Evolutionary conservation across 2,113 vertebrate species (phyloP).

Genomic region (Globicephala melas): DNA sequence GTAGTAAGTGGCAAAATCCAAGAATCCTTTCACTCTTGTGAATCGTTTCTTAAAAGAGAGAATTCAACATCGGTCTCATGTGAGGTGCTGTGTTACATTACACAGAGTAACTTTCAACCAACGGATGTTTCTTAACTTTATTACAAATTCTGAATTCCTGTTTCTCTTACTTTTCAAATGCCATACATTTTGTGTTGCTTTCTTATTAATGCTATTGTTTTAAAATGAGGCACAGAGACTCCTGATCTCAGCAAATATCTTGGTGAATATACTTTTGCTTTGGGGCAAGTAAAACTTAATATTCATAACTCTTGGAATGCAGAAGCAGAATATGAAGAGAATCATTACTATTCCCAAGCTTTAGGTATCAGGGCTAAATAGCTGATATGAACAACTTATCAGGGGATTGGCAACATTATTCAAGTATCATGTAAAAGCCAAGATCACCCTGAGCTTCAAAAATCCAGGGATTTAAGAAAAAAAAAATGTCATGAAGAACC

Average conservation of each 20-base stretch:
- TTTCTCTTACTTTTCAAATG: conserved; percentile 79
- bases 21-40: background rate
- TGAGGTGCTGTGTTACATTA: conserved; percentile 68
- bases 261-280: conserved; percentile 85
- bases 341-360: conserved; percentile 81
- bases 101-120: conserved; percentile 74
- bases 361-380: conserved; percentile 85
- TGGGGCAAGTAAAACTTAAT: conserved; percentile 86
- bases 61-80: conserved; percentile 35
- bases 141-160: conserved; percentile 70
- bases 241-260: conserved; percentile 89
- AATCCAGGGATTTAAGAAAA: conserved; percentile 51
- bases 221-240: conserved; percentile 83
- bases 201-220: conserved; percentile 84
- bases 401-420: conserved; percentile 85
- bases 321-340: conserved; percentile 81
- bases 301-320: conserved; percentile 85
- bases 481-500: no score
- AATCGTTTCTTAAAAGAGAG: conserved; percentile 34
- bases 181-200: conserved; percentile 75
- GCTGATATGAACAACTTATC: conserved; percentile 86
- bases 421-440: conserved; percentile 81
- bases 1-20: conserved; percentile 21
- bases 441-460: conserved; percentile 81
- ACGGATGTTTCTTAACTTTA: conserved; percentile 47